Base-by-base conservation (phyloP, 2,797 vertebrate genomes). In the Leptodactylus fallax region DNA sequence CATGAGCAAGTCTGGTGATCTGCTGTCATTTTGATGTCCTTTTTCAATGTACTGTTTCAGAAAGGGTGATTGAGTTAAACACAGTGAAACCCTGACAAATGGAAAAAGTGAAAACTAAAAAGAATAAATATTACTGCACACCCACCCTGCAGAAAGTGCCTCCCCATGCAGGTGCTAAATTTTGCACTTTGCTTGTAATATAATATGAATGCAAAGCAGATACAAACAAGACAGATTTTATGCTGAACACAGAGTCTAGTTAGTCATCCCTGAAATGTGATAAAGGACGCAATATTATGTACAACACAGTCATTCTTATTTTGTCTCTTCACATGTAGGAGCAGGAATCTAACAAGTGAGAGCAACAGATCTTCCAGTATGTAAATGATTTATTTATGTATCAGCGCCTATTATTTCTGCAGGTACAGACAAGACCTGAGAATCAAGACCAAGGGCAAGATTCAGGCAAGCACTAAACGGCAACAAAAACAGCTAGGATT, bases 241-340 rank as follows among this genome's bases (percentile, higher is more conserved):
- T 3, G 19, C 51, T 55, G 10, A 36, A 19, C 60, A 81, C 27
- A 81, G 9, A 81, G 0, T 7, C 69, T 7, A 49, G 8, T 49
- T 74, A 74, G 17, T 21, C 45, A 74, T 21, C 12, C 5, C 11
- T 21, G 45, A 53, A 51, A 53, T 23, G 47, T 53, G 74, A 74
- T 51, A 10, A 72, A 45, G 14, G 69, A 21, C 11, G 14, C 3
- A 16, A 45, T 45, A 23, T 13, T 12, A n/a, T n/a, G 36, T 63
- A 76, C 25, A 83, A 16, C 13, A 53, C 6, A 53, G 6, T 10
- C 7, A 74, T 76, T 61, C 27, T 25, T 21, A 13, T 55, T 60
- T 45, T 55, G 51, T 69, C 51, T 88, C n/a, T 36, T 19, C 17
- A 63, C 87, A 85, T 53, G 87, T 79, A 85, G 19, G n/a, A 78